Evolutionary conservation across 2,888 invertebrate genomes (phyloP).

Genomic region (Orthonevra nobilis): DNA sequence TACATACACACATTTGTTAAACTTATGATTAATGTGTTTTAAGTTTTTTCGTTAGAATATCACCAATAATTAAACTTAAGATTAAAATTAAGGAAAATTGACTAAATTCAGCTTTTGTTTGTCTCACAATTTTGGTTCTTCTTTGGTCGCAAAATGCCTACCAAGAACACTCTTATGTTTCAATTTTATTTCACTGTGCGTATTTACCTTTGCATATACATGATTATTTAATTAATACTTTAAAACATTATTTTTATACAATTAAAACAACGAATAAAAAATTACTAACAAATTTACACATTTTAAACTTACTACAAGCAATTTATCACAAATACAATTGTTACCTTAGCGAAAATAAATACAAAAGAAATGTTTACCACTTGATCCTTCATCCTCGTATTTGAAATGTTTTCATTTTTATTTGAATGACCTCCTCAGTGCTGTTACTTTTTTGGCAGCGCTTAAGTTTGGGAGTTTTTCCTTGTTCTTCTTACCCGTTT

Average conservation of each 20-base stretch:
- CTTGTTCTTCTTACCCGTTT: slow-evolving; percentile 2
- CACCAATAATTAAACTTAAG: slow-evolving; percentile 22
- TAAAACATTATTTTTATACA: not conserved
- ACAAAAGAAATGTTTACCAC: slow-evolving; percentile 19
- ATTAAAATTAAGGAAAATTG: not conserved
- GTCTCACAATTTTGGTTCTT: not conserved
- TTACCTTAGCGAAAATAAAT: slow-evolving; percentile 11
- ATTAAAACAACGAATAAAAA: slow-evolving; percentile 9
- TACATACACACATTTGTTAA: too few species aligned
- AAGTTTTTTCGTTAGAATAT: slow-evolving; percentile 25
- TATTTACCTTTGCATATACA: slow-evolving; percentile 1
- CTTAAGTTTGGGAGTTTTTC: slow-evolving; percentile 31
- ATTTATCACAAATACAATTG: slow-evolving; percentile 47
- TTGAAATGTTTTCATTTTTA: not conserved
- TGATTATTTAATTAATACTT: not conserved
- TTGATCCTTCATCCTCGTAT: slow-evolving; percentile 19
- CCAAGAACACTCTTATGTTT: not conserved
- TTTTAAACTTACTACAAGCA: slow-evolving; percentile 43
- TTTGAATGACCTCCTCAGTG: slow-evolving; percentile 44
- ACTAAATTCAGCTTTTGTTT: slow-evolving; percentile 14
- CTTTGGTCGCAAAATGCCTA: not conserved
- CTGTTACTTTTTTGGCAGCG: slow-evolving; percentile 12
- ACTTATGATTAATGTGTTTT: too few species aligned
- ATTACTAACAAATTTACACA: slow-evolving; percentile 18
- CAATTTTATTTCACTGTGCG: slow-evolving; percentile 21